Evolutionary conservation across 2,888 invertebrate genomes (phyloP), one percentile per base, ranked within the genome.

Genomic region (Ptilodon capucinus): DNA sequence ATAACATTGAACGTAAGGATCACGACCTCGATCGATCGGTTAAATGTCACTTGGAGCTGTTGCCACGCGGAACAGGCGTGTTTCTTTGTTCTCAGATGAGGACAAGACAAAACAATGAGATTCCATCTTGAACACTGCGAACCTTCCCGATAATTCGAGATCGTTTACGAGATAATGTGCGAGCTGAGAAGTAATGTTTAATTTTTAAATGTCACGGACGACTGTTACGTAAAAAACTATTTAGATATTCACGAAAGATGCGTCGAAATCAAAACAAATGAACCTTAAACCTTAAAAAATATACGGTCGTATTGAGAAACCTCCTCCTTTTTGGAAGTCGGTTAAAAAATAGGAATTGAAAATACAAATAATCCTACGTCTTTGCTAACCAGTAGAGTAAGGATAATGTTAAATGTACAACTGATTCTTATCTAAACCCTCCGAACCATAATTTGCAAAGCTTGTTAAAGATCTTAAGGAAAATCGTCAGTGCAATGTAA

Each of bases 31-130:
- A 81, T 83, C 79, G 80, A 79, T 82, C 79, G 81, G 65, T 81
- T 85, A 86, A 88, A 89, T 88, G 86, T 86, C 89, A 88, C 82
- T 86, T 77, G 85, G 67, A 74, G 73, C 64, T 60, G 86, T 86
- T 84, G 76, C 84, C 74, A 84, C 69, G 81, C 86, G 87, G 89
- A 88, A 88, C 78, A 76, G 64, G 53, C 64, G 62, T 69, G 74
- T 73, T 75, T 80, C 82, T 84, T 86, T 84, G 83, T 84, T 81
- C 82, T 69, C 72, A 49, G 67, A 65, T 68, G 67, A 72, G 80
- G 73, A 77, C 73, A 76, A 78, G 64, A 83, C 73, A 77, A 76
- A 71, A 86, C 82, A 84, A 84, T 81, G 70, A 80, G 76, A 80
- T 83, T 74, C 74, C 81, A 76, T 75, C 62, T n/a, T 73, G 72